phyloP scores from a whole-genome alignment of 2,797 vertebrate genomes.

The Pseudocheirus occidentalis region DNA sequence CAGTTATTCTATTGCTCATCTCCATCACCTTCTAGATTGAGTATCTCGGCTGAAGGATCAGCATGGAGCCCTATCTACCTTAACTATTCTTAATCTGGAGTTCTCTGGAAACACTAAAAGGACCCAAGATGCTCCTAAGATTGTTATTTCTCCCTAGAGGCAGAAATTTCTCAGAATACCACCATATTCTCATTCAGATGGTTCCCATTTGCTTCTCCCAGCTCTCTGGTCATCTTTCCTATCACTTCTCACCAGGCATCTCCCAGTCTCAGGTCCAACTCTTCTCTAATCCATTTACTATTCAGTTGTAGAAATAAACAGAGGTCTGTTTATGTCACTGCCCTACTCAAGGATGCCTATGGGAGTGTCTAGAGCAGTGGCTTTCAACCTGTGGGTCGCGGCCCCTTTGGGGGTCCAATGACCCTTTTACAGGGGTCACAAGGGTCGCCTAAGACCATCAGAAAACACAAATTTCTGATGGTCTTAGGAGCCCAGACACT shows the following conservation, averaged over 20 bases:
- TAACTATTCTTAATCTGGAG: constrained; percentile 3
- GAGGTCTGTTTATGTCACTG: too few relatives aligned
- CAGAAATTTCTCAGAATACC: constrained; percentile 34
- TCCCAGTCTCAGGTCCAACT: neutral
- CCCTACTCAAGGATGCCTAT: too few relatives aligned
- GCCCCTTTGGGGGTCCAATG: too few relatives aligned
- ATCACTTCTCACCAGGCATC: neutral
- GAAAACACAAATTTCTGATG: too few relatives aligned
- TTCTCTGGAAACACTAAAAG: neutral
- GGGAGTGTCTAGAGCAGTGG: too few relatives aligned
- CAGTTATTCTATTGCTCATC: neutral
- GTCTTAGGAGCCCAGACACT: too few relatives aligned
- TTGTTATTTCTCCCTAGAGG: neutral
- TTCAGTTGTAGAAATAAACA: too few relatives aligned
- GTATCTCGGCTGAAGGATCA: neutral
- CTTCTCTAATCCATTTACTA: neutral
- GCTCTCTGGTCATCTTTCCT: neutral
- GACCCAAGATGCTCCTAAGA: neutral
- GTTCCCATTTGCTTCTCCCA: neutral
- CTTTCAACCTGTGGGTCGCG: too few relatives aligned
- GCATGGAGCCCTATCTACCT: neutral
- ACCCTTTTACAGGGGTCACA: too few relatives aligned
- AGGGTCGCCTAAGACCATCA: too few relatives aligned
- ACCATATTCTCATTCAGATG: neutral
- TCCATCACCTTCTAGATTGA: neutral